Percentiles rank a stretch among this genome's conserved stretches.
Conservation (phyloP, 2,797 vertebrate species). For the Enteromius unitaeniatus region DNA sequence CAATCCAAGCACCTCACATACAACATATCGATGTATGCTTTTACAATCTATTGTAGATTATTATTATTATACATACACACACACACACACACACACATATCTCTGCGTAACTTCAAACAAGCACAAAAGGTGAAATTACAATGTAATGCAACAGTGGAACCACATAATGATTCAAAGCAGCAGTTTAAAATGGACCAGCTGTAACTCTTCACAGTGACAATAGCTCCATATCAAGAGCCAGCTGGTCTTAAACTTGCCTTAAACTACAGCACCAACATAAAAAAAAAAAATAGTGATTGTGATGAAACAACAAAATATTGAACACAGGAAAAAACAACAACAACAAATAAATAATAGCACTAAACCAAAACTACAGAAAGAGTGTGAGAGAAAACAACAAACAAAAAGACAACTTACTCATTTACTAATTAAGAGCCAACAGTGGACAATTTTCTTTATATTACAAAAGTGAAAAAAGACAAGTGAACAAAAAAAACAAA, state of each 20-base stretch:
- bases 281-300: conserved; percentile 6
- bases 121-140: conserved; percentile 46
- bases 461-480: conserved; percentile 4
- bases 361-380: conserved; percentile 19
- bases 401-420: conserved; percentile 10
- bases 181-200: conserved; percentile 51
- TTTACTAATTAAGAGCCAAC: conserved; percentile 42
- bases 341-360: conserved; percentile 36
- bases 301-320: conserved; percentile 46
- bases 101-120: conserved; percentile 38
- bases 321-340: conserved; percentile 21
- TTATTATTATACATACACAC: not conserved
- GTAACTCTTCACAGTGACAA: conserved; percentile 11
- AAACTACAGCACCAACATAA: conserved; percentile 49
- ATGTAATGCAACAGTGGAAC: conserved; percentile 51
- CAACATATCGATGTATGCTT: conserved; percentile 40
- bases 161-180: conserved; percentile 31
- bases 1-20: conserved; percentile 51
- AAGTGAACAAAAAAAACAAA: not conserved
- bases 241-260: conserved; percentile 49
- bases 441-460: conserved; percentile 43
- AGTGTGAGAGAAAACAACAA: not conserved
- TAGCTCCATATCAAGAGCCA: conserved; percentile 1
- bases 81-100: conserved; percentile 34
- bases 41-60: conserved; percentile 44